Base-by-base conservation (phyloP, 2,888 invertebrate genomes). In the Branchellion lobata region DNA sequence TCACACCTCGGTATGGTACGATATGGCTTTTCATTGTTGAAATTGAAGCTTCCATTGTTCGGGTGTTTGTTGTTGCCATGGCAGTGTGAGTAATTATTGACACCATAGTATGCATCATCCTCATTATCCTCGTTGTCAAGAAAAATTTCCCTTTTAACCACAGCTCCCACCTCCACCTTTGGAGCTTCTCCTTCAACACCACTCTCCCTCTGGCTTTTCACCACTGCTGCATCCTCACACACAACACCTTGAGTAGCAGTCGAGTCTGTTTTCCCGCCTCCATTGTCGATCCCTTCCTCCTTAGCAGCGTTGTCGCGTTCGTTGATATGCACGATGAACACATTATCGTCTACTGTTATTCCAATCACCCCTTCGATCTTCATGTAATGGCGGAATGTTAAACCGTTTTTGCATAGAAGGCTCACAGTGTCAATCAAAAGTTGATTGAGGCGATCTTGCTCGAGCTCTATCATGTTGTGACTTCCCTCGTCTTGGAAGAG, bases 281-380 rank as follows among this genome's bases (percentile, higher is more conserved):
- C 40, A 27, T n/a, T 36, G 27, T 34, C n/a, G 33, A 24, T 36
- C 3, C 36, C 47, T n/a, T n/a, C 40, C 3, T 73, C 40, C 21
- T 40, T 73, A 24, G 21, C 24, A 24, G 33, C 73, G 33, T 24
- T 36, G 24, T 36, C 40, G 27, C 36, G 24, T 29, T 75, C 51
- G 33, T 75, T 51, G 34, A 75, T 75, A 18, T 75, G 75, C 24
- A 75, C 75, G 27, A 75, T 24, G 53, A 75, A 75, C 21, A 40
- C 75, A 21, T n/a, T 57, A n/a, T 75, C 36, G 57, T 75, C 75
- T 14, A 75, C 75, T 27, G 75, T 75, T 1, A 75, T 57, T 57
- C 75, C 75, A 21, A 75, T 75, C 29, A 75, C 75, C 0, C 75
- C 75, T 40, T 75, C 75, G 33, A 75, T 75, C 40, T 75, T 75